phyloP scores from a whole-genome alignment of 2,888 invertebrate genomes.

The Tetramorium bicarinatum region DNA sequence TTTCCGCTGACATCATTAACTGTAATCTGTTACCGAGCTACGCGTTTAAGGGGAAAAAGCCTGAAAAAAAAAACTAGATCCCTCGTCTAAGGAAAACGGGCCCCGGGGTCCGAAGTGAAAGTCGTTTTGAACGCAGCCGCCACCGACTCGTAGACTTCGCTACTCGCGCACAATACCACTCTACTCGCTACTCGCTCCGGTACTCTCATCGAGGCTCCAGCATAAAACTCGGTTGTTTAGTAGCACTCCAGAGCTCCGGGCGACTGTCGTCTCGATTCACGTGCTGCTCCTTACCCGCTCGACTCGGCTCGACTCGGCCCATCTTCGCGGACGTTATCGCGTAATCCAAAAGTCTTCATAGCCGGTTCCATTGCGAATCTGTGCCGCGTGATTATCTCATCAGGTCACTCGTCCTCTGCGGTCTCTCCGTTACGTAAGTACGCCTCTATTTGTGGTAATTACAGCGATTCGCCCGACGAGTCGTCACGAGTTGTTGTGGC shows the following conservation, averaged over 20 bases:
- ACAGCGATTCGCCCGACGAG: conserved; percentile 37
- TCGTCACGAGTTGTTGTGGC: conserved; percentile 20
- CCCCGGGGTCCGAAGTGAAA: conserved; percentile 76
- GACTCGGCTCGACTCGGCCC: conserved; percentile 8
- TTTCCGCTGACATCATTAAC: background rate
- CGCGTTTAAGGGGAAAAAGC: background rate
- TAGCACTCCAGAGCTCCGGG: conserved; percentile 76
- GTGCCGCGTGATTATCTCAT: conserved; percentile 29
- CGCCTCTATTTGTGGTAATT: conserved; percentile 46
- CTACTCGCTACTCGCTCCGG: conserved; percentile 52
- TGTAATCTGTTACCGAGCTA: conserved; percentile 42
- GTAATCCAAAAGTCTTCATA: background rate
- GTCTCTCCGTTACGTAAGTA: conserved; percentile 46
- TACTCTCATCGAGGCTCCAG: conserved; percentile 77
- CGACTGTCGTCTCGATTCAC: conserved; percentile 70
- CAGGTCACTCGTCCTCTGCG: conserved; percentile 22
- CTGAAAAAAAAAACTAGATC: conserved; percentile 37
- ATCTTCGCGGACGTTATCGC: conserved; percentile 1
- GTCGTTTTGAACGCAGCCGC: conserved; percentile 73
- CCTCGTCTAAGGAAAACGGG: conserved; percentile 33
- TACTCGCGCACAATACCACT: conserved; percentile 68
- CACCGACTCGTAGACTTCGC: conserved; percentile 72
- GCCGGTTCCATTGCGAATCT: conserved; percentile 36
- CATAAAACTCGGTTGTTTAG: conserved; percentile 82
- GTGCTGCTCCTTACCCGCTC: conserved; percentile 58